Evolutionary conservation across 2,113 vertebrate genomes (phyloP).

Genomic region (Periophthalmus modestus): DNA sequence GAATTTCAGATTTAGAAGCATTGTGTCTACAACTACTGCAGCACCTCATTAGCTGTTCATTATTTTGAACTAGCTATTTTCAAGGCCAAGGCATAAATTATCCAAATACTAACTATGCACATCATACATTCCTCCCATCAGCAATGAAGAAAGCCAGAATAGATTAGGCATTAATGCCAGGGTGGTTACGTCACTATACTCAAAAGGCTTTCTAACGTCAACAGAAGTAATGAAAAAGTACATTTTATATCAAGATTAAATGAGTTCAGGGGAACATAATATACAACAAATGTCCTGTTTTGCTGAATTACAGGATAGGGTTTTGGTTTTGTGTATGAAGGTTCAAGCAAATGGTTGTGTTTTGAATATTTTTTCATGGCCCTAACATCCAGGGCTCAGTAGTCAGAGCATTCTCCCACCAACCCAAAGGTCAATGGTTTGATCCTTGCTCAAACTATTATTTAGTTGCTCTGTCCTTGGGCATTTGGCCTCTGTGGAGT

Average conservation of each 20-base stretch:
- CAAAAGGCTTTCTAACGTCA: neutral
- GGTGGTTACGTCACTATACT: neutral
- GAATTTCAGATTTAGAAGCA: neutral
- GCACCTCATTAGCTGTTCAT: neutral
- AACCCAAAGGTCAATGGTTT: neutral
- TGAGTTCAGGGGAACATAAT: neutral
- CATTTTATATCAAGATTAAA: neutral
- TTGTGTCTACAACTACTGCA: neutral
- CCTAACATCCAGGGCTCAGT: neutral
- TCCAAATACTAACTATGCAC: neutral
- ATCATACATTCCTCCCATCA: neutral
- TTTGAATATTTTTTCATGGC: neutral
- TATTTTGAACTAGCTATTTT: neutral
- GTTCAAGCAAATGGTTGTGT: neutral
- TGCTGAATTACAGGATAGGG: neutral
- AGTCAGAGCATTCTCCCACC: neutral
- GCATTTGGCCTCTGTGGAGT: neutral
- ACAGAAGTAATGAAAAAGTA: neutral
- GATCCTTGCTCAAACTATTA: neutral
- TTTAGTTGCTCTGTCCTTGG: neutral
- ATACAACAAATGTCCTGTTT: too few species aligned
- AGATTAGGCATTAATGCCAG: neutral
- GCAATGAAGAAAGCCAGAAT: neutral
- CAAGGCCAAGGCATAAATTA: neutral
- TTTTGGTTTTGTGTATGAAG: neutral